These are phyloP conservation scores for Mesembrinibis cayennensis DNA, from an alignment of 2,113 vertebrate genomes.

Conservation along the genomic window DNA sequence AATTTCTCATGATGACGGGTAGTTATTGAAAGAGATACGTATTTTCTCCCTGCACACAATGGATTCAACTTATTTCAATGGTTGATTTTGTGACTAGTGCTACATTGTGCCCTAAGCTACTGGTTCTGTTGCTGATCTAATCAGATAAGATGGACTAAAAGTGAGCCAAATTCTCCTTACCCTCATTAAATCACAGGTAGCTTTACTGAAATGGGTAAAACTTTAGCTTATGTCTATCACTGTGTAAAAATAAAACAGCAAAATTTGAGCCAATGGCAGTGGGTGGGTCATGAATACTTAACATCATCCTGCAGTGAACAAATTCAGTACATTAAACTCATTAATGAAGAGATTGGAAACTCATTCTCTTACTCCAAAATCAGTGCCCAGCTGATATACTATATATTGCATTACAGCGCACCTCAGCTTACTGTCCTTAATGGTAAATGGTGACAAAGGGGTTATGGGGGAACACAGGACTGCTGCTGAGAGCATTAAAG, in stretches of 20 bases:
- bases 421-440: neutral
- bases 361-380: neutral
- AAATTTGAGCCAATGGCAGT: neutral
- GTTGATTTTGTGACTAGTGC: neutral
- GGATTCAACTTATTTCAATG: neutral
- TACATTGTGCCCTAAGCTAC: neutral
- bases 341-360: neutral
- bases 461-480: neutral
- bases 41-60: neutral
- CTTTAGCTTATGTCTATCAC: neutral
- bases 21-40: neutral
- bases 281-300: neutral
- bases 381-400: neutral
- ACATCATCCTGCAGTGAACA: neutral
- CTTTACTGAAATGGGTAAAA: neutral
- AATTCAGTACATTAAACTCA: neutral
- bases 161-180: neutral
- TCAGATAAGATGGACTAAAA: neutral
- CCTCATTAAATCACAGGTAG: neutral
- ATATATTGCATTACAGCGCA: neutral
- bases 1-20: neutral
- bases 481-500: neutral
- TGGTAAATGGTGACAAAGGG: neutral
- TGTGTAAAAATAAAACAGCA: neutral
- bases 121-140: neutral